Conservation (phyloP, 2,888 invertebrate species). For the Monoplex corrugatus region DNA sequence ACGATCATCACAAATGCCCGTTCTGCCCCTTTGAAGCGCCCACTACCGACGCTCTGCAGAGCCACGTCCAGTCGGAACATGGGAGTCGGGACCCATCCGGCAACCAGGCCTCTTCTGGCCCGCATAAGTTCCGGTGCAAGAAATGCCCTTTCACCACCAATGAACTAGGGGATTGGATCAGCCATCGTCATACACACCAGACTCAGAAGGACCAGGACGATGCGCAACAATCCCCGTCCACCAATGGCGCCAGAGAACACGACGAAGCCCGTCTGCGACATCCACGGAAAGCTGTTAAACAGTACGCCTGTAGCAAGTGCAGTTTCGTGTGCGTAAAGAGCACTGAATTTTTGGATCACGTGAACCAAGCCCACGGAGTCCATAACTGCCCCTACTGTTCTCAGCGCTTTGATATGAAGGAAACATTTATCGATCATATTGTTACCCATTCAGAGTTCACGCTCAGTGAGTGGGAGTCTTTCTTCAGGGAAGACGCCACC, state of each 20-base stretch:
- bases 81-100: constrained; percentile 50
- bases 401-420: constrained; percentile 70
- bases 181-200: constrained; percentile 66
- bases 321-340: constrained; percentile 72
- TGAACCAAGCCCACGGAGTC: constrained; percentile 66
- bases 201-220: background rate
- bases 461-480: constrained; percentile 67
- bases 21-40: constrained; percentile 71
- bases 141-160: constrained; percentile 74
- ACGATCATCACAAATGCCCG: constrained; percentile 66
- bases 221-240: constrained; percentile 52
- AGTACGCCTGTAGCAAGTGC: constrained; percentile 74
- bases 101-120: constrained; percentile 52
- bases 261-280: constrained; percentile 60
- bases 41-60: constrained; percentile 68
- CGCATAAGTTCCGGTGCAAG: constrained; percentile 74
- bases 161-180: constrained; percentile 74
- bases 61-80: constrained; percentile 72
- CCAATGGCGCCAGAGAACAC: constrained; percentile 49
- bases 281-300: constrained; percentile 67
- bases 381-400: constrained; percentile 74
- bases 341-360: constrained; percentile 67
- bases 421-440: constrained; percentile 73
- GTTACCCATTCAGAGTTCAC: constrained; percentile 71
- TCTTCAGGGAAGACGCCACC: constrained; percentile 55